Percentiles rank a stretch among this genome's conserved stretches.
phyloP scores from a whole-genome alignment of 2,113 vertebrate species.

The Sinocyclocheilus grahami region DNA sequence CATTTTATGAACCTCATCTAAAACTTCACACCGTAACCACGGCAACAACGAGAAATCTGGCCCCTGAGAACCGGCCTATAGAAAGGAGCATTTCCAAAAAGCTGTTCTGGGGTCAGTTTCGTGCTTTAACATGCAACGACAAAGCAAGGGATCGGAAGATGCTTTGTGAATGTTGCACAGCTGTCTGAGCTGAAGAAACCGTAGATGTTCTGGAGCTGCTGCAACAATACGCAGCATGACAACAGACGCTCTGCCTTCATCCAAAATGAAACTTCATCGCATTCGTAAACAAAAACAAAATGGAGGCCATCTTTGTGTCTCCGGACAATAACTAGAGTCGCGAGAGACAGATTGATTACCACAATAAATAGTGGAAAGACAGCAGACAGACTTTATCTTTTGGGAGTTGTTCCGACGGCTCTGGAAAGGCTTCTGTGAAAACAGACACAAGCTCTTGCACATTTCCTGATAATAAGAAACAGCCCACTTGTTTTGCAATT shows the following conservation, averaged over 20 bases:
- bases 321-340: neutral
- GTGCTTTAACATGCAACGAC: neutral
- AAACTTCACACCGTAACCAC: neutral
- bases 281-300: neutral
- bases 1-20: slow-evolving; percentile 21
- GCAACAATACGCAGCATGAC: slow-evolving; percentile 4
- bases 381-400: neutral
- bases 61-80: neutral
- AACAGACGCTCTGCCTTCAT: slow-evolving; percentile 5
- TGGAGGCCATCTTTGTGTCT: slow-evolving; percentile 7
- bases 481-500: neutral
- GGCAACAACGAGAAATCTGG: neutral
- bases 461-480: slow-evolving; percentile 20
- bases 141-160: neutral
- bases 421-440: neutral
- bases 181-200: neutral
- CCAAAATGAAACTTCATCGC: slow-evolving; percentile 12
- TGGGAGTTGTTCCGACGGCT: neutral
- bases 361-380: neutral
- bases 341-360: neutral
- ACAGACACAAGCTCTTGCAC: neutral
- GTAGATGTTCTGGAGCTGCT: slow-evolving; percentile 5
- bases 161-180: neutral
- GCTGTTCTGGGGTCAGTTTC: neutral
- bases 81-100: slow-evolving; percentile 3